A percentile compares a stretch with the other conserved stretches of the same genome.
phyloP scores from a whole-genome alignment of 2,113 vertebrate genomes.

The Entomyzon cyanotis region DNA sequence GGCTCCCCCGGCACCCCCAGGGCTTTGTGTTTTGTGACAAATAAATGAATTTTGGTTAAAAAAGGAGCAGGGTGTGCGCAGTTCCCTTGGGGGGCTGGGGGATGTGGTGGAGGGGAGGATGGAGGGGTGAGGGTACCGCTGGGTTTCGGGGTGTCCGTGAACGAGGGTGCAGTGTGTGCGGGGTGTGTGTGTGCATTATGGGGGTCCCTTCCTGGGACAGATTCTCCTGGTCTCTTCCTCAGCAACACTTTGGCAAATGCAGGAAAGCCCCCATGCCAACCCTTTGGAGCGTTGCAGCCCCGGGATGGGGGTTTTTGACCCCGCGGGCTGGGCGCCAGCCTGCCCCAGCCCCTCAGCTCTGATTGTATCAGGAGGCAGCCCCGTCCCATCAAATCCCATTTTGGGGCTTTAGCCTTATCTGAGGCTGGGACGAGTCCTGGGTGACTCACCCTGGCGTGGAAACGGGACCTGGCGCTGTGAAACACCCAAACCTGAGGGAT shows the following conservation, averaged over 20 bases:
- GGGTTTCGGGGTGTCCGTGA: not conserved
- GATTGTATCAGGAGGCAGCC: not conserved
- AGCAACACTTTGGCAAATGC: not conserved
- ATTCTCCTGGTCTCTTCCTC: not conserved
- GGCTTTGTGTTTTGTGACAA: conserved; percentile 2
- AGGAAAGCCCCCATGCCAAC: not conserved
- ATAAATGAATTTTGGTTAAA: conserved; percentile 49
- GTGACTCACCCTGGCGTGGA: not conserved
- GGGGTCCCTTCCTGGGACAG: not conserved
- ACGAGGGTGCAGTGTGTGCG: rapidly evolving
- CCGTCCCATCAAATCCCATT: not conserved
- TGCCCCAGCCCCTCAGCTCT: not conserved
- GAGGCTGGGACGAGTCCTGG: not conserved
- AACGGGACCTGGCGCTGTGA: not conserved
- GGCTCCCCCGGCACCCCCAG: not conserved
- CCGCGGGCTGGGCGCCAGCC: not conserved
- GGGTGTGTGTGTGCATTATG: rapidly evolving
- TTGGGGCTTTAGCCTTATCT: conserved; percentile 13
- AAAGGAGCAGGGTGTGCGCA: not conserved
- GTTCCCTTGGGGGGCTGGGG: not conserved
- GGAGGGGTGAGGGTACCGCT: rapidly evolving
- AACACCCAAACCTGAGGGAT: not conserved
- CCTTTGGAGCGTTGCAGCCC: rapidly evolving
- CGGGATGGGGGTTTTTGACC: rapidly evolving
- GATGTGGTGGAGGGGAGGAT: not conserved